Evolutionary conservation across 2,797 vertebrate genomes (phyloP).

Genomic region (Tenualosa thibaudeaui): DNA sequence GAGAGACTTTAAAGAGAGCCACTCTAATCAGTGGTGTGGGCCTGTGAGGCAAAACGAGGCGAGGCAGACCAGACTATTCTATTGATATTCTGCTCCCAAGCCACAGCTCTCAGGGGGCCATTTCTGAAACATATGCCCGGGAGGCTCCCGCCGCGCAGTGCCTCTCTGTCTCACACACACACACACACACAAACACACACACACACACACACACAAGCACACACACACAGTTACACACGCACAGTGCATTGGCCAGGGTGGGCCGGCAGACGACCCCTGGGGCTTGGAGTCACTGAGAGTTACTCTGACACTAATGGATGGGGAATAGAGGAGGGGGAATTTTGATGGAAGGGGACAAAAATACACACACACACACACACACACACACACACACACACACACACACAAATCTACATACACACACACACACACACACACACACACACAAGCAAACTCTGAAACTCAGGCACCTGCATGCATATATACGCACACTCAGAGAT

Average conservation of each 20-base stretch:
- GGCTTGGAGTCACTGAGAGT: no score
- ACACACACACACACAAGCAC: background rate
- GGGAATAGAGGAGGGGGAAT: no score
- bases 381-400: no score
- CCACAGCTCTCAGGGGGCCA: background rate
- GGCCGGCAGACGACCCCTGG: no score
- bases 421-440: background rate
- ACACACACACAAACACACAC: conserved; percentile 23
- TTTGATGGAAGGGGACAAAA: no score
- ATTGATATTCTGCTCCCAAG: background rate
- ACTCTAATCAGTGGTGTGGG: background rate
- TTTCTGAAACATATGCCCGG: conserved; percentile 15
- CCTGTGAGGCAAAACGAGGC: background rate
- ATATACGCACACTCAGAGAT: background rate
- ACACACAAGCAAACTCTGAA: background rate
- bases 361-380: conserved; percentile 20
- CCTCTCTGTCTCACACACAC: background rate
- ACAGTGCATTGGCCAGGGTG: no score
- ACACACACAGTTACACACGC: background rate
- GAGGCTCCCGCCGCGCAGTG: background rate
- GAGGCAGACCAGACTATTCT: background rate
- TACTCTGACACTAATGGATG: no score
- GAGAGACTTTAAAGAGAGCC: background rate
- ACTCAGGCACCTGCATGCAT: background rate
- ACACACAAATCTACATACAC: background rate